Percentiles rank a stretch among this genome's conserved stretches.
Evolutionary conservation across 2,113 vertebrate genomes (phyloP).

Genomic region (Cyphomyrus discorhynchus): DNA sequence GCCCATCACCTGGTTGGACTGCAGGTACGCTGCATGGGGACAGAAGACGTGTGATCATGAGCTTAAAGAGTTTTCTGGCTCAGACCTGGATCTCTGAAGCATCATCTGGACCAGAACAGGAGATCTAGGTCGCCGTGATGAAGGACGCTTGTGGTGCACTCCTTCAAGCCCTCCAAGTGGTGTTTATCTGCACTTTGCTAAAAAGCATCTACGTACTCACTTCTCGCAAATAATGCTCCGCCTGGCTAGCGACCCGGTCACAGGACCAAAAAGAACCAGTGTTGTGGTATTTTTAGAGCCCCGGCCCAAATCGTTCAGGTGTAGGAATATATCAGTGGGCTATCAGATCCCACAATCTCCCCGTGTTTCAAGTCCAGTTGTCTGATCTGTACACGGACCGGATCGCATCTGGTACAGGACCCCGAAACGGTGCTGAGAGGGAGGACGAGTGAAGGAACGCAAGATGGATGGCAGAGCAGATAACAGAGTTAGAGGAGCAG

Average conservation of each 20-base stretch:
- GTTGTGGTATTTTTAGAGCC: constrained; percentile 41
- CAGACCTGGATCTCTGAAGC: not conserved
- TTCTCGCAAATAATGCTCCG: constrained; percentile 22
- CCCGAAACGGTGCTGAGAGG: not conserved
- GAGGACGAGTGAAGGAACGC: not conserved
- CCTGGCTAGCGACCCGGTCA: constrained; percentile 45
- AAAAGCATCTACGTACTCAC: constrained; percentile 1
- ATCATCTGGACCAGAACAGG: not conserved
- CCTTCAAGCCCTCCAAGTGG: not conserved
- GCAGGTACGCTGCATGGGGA: constrained; percentile 73
- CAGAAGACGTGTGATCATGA: not conserved
- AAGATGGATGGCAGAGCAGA: not conserved
- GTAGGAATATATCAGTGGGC: not conserved
- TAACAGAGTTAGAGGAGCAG: not conserved
- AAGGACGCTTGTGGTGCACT: not conserved
- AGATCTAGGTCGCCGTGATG: not conserved
- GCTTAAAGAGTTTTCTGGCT: not conserved
- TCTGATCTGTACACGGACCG: not conserved
- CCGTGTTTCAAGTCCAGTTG: not conserved
- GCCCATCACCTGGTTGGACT: constrained; percentile 91
- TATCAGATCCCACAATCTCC: not conserved
- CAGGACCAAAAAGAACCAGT: constrained; percentile 29
- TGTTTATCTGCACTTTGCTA: not conserved
- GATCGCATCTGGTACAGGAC: not conserved
- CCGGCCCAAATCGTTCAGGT: constrained; percentile 39